A percentile compares a stretch with the other conserved stretches of the same genome.
Evolutionary conservation across 2,113 vertebrate species (phyloP).

Genomic region (Paradisaea rubra): DNA sequence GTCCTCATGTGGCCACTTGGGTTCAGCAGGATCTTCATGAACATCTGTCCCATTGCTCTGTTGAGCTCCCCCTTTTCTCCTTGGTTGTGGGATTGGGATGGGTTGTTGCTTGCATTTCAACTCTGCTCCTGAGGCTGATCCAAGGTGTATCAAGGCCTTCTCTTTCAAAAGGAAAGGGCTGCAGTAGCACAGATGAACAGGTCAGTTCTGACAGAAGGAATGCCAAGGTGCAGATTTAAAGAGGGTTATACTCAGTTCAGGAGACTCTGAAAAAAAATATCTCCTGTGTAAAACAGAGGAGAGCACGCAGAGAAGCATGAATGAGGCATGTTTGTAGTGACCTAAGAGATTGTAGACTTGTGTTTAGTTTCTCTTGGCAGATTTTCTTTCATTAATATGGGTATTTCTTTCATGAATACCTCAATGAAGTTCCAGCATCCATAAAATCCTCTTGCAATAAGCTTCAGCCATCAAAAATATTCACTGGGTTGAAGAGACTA

Average conservation of each 20-base stretch:
- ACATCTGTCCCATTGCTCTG: background rate
- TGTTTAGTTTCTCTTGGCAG: background rate
- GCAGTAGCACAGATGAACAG: background rate
- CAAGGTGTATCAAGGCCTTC: background rate
- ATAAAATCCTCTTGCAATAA: background rate
- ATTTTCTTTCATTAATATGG: background rate
- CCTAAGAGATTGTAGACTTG: background rate
- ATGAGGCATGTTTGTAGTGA: background rate
- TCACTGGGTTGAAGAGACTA: background rate
- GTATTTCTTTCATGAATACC: background rate
- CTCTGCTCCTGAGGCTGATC: background rate
- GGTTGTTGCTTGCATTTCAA: background rate
- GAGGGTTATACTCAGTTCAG: background rate
- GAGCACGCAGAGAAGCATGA: background rate
- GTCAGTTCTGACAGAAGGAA: background rate
- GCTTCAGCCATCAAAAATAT: background rate
- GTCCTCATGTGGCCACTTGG: constrained; percentile 14
- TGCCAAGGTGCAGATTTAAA: background rate
- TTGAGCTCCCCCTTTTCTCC: background rate
- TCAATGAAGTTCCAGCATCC: background rate
- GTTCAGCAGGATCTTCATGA: background rate
- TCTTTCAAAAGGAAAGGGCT: background rate
- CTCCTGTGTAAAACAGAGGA: background rate
- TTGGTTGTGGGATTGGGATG: background rate
- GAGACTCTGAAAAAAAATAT: background rate